Base-by-base conservation (phyloP, 2,797 vertebrate species). In the Eurystomus glaucurus region DNA sequence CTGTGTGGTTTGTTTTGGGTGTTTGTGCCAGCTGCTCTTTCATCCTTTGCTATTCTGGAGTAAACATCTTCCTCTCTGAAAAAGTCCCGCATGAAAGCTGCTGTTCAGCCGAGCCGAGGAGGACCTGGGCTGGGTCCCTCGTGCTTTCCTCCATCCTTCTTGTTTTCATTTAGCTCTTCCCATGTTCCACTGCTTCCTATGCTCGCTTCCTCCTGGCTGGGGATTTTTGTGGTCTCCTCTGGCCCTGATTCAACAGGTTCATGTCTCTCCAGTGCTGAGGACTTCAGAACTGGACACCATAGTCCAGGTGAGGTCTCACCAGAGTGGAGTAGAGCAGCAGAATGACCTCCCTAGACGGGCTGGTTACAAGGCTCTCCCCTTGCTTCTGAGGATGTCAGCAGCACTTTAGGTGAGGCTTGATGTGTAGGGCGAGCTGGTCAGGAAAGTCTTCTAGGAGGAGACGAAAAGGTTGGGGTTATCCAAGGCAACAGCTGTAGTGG, bases 161-260 rank as follows among this genome's bases (percentile, higher is more conserved):
- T 2, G 0, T 22, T 22, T 28, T 11, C n/a, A 26, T 58, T 23
- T 17, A 20, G 19, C 43, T 31, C 21, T 46, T 31, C 51, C 41
- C 12, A 0, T 15, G n/a, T n/a, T 6, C 31, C 4, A 0, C 37
- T 22, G 21, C 46, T 43, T 10, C 21, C 9, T 23, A 3, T 10
- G 0, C 25, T 62, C 17, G 0, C 37, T 33, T 19, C 20, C 39
- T 18, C 0, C 0, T 3, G 7, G 18, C 31, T 66, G 61, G 37
- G 23, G 22, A 37, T 13, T 37, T 37, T 37, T 37, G 37, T 37
- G 11, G 37, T 11, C 37, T 37, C 37, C 37, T 37, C 43, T 45
- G 14, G 43, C 17, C 43, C 43, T 45, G 43, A 15, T 18, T 14
- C 43, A 18, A 45, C 43, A 45, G 43, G 13, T 18, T 18, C 43